Evolutionary conservation across 2,888 invertebrate genomes (phyloP), one percentile per base, ranked within the genome.

Genomic region (Drosophila nigricruria): DNA sequence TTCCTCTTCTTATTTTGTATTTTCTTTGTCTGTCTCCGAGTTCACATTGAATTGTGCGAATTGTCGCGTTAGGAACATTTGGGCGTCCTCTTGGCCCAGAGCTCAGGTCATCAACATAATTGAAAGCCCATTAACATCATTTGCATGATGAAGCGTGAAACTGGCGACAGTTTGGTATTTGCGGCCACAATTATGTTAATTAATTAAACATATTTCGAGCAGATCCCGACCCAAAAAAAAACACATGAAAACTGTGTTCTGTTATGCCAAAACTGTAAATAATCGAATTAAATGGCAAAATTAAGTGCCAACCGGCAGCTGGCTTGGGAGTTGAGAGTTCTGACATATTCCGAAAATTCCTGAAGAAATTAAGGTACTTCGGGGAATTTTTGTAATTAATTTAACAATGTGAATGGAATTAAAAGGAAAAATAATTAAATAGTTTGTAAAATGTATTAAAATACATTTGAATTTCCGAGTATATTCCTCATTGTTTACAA

Each of bases 111-210:
- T 68, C 67, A 62, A 61, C 73, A 65, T 83, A 84, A 87, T 89
- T 86, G 84, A 81, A 87, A 75, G 81, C 68, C 78, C 73, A 81
- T 89, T 84, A 78, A 89, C 84, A 81, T 77, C 71, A 71, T 72
- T 83, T 79, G 70, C 65, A 69, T 69, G 52, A 52, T 83, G 81
- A 68, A 75, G 88, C 81, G 83, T 72, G 53, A 77, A 83, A 72
- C 75, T 66, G 71, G 70, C 67, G 74, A 80, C 83, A 86, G 52
- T 72, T 80, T 60, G 57, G 14, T 34, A 30, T 47, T 47, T 57
- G 38, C 52, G 53, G 36, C 47, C 30, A 25, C 61, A 74, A 77
- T 88, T 86, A 70, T 87, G 81, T 83, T 87, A 81, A 84, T 87
- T 89, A 89, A 81, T 83, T 89, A 83, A 75, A 83, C 64, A 73